Percentiles rank a stretch among this genome's conserved stretches.
Conservation (phyloP, 2,888 invertebrate genomes). For the Drosophila lacicola region DNA sequence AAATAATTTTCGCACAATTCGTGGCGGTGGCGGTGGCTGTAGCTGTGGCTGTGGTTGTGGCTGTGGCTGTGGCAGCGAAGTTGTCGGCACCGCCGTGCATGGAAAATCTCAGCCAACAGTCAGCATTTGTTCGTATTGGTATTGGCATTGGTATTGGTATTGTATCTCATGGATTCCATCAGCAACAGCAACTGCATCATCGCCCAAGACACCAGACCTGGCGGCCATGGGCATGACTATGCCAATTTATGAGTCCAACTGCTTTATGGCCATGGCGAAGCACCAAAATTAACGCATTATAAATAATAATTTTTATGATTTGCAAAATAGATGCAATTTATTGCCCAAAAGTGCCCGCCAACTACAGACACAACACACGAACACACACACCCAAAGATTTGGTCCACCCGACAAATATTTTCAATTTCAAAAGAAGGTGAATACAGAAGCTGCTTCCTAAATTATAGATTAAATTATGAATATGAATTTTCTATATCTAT, state of each 20-base stretch:
- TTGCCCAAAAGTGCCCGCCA: constrained; percentile 32
- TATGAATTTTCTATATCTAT: too few species aligned
- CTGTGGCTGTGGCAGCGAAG: constrained; percentile 20
- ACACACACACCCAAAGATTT: constrained; percentile 3
- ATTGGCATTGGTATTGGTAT: constrained; percentile 22
- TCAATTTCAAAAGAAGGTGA: background rate
- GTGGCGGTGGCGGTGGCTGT: constrained; percentile 21
- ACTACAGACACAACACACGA: constrained; percentile 3
- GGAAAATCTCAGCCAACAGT: constrained; percentile 65
- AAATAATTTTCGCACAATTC: constrained; percentile 66
- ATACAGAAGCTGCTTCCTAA: too few species aligned
- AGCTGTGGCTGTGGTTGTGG: constrained; percentile 19
- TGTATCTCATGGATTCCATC: constrained; percentile 61
- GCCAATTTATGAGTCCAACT: constrained; percentile 72
- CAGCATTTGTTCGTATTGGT: constrained; percentile 3
- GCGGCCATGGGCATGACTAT: constrained; percentile 35
- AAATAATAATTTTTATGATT: constrained; percentile 81
- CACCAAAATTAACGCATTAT: constrained; percentile 71
- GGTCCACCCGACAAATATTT: constrained; percentile 6
- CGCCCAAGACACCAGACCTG: constrained; percentile 23
- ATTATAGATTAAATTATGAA: too few species aligned
- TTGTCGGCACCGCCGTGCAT: constrained; percentile 53
- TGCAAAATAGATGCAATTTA: constrained; percentile 60
- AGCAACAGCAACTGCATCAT: constrained; percentile 26
- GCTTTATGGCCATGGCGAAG: constrained; percentile 68